phyloP scores from a whole-genome alignment of 23 tunicate species.

The Trididemnum miniatum region DNA sequence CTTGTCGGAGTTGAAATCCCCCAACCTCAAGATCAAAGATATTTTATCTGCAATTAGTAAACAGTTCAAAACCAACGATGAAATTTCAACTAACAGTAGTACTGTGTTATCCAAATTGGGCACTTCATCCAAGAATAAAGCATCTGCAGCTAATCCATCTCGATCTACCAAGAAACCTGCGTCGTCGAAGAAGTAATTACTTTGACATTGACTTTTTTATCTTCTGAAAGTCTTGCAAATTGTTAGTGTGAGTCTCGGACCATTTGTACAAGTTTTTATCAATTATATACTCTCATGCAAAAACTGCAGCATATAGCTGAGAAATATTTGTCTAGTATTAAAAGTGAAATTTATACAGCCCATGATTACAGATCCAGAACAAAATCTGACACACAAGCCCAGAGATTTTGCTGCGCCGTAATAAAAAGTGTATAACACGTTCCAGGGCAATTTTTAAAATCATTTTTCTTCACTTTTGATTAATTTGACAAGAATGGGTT shows the following conservation, averaged over 20 bases:
- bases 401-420: too few species aligned
- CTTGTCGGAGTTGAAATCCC: constrained; percentile 52
- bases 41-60: constrained; percentile 18
- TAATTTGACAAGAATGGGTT: too few species aligned
- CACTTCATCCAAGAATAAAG: background rate
- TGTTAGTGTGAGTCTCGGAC: background rate
- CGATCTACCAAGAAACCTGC: constrained; percentile 1
- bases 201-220: background rate
- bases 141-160: background rate
- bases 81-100: constrained; percentile 1
- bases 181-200: background rate
- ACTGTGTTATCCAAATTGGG: constrained; percentile 14
- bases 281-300: too few species aligned
- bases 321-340: too few species aligned
- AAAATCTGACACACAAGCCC: too few species aligned
- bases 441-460: too few species aligned
- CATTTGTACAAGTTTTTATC: background rate
- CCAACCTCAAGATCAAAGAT: constrained; percentile 36
- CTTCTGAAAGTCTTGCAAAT: background rate
- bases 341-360: too few species aligned
- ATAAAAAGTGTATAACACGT: too few species aligned
- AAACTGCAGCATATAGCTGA: too few species aligned
- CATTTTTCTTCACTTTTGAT: too few species aligned
- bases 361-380: too few species aligned
- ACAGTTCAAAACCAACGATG: constrained; percentile 42